A percentile compares a stretch with the other conserved stretches of the same genome.
Evolutionary conservation across 53 echinoderm and acorn worm genomes (phyloP).

Genomic region (Holothuria scabra): DNA sequence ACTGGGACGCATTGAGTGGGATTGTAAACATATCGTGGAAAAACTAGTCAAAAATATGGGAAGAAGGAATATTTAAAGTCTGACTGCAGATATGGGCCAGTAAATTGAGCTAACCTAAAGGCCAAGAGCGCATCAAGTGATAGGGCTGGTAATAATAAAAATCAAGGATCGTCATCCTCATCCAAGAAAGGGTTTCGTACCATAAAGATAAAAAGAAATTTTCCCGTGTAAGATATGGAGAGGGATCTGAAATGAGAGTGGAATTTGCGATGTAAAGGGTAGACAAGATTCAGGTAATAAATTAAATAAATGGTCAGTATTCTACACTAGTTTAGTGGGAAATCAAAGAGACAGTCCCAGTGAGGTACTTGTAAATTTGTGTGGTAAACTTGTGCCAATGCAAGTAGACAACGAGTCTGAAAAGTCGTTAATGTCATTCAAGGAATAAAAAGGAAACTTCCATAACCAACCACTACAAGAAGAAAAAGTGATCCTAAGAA

Average conservation of each 20-base stretch:
- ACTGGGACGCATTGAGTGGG: neutral
- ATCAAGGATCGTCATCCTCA: neutral
- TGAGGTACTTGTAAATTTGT: constrained; percentile 3
- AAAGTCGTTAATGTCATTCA: constrained; percentile 8
- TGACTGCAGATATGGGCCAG: neutral
- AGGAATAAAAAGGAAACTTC: constrained; percentile 16
- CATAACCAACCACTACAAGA: neutral
- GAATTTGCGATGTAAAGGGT: neutral
- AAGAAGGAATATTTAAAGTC: neutral
- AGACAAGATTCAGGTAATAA: neutral
- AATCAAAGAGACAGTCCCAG: neutral
- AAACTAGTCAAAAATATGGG: constrained; percentile 15
- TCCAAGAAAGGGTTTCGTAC: neutral
- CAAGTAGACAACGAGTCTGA: constrained; percentile 39
- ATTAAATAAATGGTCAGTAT: constrained; percentile 1
- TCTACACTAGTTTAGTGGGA: neutral
- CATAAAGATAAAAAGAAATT: constrained; percentile 1
- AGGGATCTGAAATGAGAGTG: constrained; percentile 1
- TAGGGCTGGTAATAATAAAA: neutral
- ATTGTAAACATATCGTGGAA: constrained; percentile 7
- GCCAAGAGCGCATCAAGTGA: neutral
- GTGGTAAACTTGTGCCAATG: neutral
- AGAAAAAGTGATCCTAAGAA: neutral
- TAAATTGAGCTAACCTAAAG: neutral
- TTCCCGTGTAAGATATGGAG: constrained; percentile 7